These are phyloP conservation scores for Serilophus lunatus DNA, from an alignment of 2,113 vertebrate species.

Conservation along the genomic window DNA sequence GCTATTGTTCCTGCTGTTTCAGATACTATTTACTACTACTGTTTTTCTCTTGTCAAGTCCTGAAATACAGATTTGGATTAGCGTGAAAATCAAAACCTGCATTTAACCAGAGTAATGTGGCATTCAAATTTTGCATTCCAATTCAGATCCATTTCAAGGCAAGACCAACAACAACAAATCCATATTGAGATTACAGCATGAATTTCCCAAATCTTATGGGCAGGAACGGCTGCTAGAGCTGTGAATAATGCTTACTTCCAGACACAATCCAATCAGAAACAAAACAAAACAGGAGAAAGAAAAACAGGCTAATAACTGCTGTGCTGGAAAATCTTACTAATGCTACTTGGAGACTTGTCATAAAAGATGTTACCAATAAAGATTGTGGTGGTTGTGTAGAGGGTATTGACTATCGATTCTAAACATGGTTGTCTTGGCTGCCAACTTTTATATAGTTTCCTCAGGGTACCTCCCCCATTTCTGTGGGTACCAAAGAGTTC, in stretches of 20 bases:
- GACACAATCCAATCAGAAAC: background rate
- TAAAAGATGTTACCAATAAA: background rate
- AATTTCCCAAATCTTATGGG: background rate
- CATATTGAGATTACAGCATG: background rate
- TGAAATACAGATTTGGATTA: background rate
- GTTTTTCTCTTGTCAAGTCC: background rate
- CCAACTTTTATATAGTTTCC: background rate
- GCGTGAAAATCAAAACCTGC: background rate
- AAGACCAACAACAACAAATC: background rate
- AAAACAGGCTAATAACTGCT: background rate
- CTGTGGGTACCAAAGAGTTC: background rate
- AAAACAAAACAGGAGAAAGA: background rate
- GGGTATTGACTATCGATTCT: background rate
- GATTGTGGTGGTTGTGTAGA: background rate
- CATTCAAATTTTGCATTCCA: background rate
- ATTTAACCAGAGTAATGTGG: background rate
- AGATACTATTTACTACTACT: background rate
- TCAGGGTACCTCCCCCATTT: background rate
- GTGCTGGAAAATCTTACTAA: background rate
- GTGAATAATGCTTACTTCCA: background rate
- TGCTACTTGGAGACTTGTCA: background rate
- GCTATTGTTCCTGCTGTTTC: background rate
- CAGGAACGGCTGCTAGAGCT: background rate
- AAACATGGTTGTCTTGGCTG: background rate
- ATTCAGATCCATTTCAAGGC: background rate